Percentiles rank a stretch among this genome's conserved stretches.
phyloP scores from a whole-genome alignment of 2,113 vertebrate species.

The Pycnonotus jocosus region DNA sequence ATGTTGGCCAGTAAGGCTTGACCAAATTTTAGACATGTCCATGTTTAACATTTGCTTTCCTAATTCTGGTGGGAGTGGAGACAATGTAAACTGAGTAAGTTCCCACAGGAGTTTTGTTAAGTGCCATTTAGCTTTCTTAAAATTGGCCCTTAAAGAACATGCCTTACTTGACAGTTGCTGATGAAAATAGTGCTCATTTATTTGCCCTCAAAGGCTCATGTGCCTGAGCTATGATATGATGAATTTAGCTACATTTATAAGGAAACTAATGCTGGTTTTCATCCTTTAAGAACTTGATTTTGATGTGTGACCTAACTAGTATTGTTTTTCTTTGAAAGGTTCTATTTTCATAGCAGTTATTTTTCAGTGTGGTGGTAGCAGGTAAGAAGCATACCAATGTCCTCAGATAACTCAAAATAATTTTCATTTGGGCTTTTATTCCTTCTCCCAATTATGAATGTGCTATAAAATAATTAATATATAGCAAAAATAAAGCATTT shows the following conservation, averaged over 20 bases:
- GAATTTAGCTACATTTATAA: conserved; percentile 34
- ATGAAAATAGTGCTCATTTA: not conserved
- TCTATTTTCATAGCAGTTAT: not conserved
- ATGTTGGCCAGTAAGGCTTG: not conserved
- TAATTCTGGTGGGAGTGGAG: not conserved
- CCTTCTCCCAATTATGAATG: not conserved
- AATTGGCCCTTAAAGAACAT: not conserved
- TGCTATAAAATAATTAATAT: not conserved
- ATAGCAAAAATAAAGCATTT: not conserved
- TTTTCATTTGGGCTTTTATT: not conserved
- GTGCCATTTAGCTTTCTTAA: not conserved
- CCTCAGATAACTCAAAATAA: not conserved
- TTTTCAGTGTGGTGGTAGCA: not conserved
- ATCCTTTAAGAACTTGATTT: conserved; percentile 48
- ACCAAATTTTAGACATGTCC: not conserved
- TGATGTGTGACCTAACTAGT: not conserved
- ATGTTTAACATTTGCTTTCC: not conserved
- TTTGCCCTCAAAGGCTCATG: not conserved
- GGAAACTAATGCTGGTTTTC: not conserved
- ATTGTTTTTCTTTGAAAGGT: not conserved
- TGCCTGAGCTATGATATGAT: not conserved
- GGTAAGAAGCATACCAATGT: not conserved
- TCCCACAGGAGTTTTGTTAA: not conserved
- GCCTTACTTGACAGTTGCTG: not conserved
- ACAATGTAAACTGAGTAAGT: not conserved